Evolutionary conservation across 2,888 invertebrate species (phyloP), one percentile per base, ranked within the genome.

Genomic region (Lacanobia oleracea): DNA sequence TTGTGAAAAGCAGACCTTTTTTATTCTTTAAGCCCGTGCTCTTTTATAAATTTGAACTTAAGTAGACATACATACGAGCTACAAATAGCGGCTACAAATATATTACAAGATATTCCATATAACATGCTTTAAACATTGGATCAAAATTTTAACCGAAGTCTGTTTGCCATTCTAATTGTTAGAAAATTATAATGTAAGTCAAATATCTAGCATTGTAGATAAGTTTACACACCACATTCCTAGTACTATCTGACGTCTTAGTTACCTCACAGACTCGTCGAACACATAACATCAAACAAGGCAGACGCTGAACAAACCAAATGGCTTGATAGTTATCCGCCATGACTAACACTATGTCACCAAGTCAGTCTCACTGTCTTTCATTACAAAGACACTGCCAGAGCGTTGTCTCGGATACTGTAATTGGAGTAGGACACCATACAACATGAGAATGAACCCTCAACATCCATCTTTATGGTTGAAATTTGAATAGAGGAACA

Each of bases 311-410:
- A 50, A 59, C 40, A 23, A 66, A 59, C 67, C 72, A 64, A 82
- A 82, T 63, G 51, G 23, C 67, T 71, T 68, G 75, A 81, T 79
- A 75, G 60, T 75, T 61, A 83, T 83, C 75, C 72, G 37, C 66
- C 67, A 78, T 80, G 68, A 67, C 77, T 69, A 74, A 75, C 78
- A 76, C 78, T 81, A 80, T 75, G 80, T 84, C 84, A 82, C 81
- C 77, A 65, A 83, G 71, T 73, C 76, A 82, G 79, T 79, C 77
- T 84, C 81, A 78, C 82, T 79, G 80, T 81, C 87, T 88, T 87
- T 88, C 91, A 93, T 92, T 91, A 92, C 89, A 86, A 87, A 88
- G 88, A 88, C 91, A 88, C 87, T 83, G 82, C 81, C 80, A 81
- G 73, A 82, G 73, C 76, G 77, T 73, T 72, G 77, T 74, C 82